These are phyloP conservation scores for Eulemur macaco DNA, from an alignment of 2,113 vertebrate species.

Conservation along the genomic window DNA sequence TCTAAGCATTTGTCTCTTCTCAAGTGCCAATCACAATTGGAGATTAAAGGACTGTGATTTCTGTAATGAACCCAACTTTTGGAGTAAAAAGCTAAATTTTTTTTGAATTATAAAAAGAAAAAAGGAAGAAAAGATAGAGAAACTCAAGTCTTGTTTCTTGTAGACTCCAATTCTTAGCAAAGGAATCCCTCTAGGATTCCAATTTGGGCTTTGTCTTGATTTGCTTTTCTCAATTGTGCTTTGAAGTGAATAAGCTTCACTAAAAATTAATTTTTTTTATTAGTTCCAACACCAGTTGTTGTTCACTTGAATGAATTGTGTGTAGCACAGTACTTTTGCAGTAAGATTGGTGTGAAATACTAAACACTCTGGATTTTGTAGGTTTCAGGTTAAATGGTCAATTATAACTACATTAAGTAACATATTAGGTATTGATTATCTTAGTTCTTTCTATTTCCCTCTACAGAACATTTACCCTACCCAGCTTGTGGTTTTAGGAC, in stretches of 20 bases:
- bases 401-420: not conserved
- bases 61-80: constrained; percentile 17
- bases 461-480: not conserved
- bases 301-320: not conserved
- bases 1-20: not conserved
- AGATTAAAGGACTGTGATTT: constrained; percentile 33
- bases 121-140: not conserved
- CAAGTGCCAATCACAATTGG: not conserved
- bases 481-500: not conserved
- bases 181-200: not conserved
- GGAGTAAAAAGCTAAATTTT: constrained; percentile 1
- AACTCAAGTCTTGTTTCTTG: not conserved
- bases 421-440: not conserved
- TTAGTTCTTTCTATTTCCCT: not conserved
- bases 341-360: not conserved
- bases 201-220: constrained; percentile 38
- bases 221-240: constrained; percentile 13
- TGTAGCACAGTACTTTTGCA: not conserved
- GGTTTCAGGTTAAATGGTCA: not conserved
- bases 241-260: constrained; percentile 5
- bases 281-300: not conserved
- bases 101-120: constrained; percentile 23
- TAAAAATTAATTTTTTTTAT: constrained; percentile 31
- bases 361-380: not conserved
- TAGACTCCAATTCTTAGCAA: not conserved